These are phyloP conservation scores for Anthophora plumipes DNA, from an alignment of 2,888 invertebrate species.

Conservation along the genomic window DNA sequence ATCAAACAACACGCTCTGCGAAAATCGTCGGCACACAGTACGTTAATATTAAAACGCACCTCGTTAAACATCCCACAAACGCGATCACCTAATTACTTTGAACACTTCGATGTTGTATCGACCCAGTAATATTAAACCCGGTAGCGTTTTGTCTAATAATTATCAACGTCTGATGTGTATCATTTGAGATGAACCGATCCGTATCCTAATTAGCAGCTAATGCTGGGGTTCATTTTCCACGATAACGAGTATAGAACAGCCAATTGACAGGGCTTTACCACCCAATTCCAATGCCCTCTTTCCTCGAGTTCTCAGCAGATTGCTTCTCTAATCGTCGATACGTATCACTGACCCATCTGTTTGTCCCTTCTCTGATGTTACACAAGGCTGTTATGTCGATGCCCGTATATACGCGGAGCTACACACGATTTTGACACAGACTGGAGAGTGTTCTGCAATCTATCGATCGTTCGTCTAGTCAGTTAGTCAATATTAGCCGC, in stretches of 20 bases:
- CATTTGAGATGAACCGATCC: not conserved
- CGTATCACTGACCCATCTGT: constrained; percentile 4
- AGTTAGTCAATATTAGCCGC: constrained; percentile 56
- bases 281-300: not conserved
- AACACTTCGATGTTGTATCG: not conserved
- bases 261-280: not conserved
- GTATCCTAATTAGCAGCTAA: constrained; percentile 24
- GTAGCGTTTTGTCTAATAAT: not conserved
- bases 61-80: not conserved
- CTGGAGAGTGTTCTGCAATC: constrained; percentile 45
- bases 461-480: constrained; percentile 54
- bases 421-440: constrained; percentile 33
- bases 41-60: not conserved
- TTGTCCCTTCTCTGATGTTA: not conserved
- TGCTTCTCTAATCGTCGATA: constrained; percentile 17
- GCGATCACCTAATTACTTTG: not conserved
- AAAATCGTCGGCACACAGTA: not conserved
- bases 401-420: not conserved
- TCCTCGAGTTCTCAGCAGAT: not conserved
- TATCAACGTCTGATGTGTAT: constrained; percentile 10
- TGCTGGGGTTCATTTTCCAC: not conserved
- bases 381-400: no score
- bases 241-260: constrained; percentile 4
- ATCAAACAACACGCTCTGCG: not conserved
- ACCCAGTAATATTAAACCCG: not conserved